phyloP scores from a whole-genome alignment of 2,113 vertebrate species.

The Ochotona princeps region DNA sequence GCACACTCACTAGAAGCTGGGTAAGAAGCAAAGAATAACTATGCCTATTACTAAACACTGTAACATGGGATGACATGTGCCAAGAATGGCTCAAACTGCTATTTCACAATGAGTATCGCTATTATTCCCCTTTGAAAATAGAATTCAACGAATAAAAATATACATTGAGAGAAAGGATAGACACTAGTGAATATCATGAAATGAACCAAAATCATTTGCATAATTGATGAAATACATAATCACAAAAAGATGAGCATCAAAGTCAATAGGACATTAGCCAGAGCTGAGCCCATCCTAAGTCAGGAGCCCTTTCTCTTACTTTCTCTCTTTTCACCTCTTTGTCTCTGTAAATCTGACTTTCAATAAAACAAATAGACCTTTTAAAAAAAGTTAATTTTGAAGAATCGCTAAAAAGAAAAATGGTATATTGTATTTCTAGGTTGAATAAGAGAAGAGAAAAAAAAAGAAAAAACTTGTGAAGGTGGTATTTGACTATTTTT shows the following conservation, averaged over 20 bases:
- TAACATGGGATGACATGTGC: too few relatives aligned
- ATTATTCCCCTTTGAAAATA: neutral
- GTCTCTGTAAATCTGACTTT: too few relatives aligned
- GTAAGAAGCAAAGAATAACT: too few relatives aligned
- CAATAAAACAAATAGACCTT: too few relatives aligned
- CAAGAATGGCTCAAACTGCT: too few relatives aligned
- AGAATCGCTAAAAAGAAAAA: neutral
- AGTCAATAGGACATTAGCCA: neutral
- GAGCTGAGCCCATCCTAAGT: too few relatives aligned
- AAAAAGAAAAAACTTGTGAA: conserved; percentile 14
- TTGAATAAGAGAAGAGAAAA: neutral
- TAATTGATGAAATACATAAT: neutral
- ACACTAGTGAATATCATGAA: neutral
- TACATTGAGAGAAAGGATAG: neutral
- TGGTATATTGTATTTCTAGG: neutral
- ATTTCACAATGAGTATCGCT: neutral
- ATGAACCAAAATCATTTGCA: neutral
- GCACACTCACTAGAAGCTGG: too few relatives aligned
- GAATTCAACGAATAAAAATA: neutral
- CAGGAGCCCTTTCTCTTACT: too few relatives aligned
- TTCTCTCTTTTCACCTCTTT: too few relatives aligned
- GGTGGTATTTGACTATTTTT: neutral
- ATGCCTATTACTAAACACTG: too few relatives aligned
- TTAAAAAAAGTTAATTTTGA: neutral
- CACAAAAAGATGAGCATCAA: neutral